These are phyloP conservation scores for Psylliodes chrysocephalus DNA, from an alignment of 2,888 invertebrate species.

Conservation along the genomic window DNA sequence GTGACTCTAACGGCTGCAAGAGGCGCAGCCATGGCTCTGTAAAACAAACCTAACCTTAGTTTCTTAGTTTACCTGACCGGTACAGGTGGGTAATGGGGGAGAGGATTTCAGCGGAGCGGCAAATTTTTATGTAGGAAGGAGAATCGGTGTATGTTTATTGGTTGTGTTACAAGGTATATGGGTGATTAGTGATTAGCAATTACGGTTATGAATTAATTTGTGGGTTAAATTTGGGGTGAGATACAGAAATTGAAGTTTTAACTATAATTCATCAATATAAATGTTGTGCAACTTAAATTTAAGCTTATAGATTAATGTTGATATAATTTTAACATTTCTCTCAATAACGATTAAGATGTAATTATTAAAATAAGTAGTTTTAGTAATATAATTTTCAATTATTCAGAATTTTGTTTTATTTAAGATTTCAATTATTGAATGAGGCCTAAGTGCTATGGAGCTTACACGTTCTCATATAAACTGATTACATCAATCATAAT, in stretches of 20 bases:
- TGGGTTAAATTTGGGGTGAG: background rate
- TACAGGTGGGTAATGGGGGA: constrained; percentile 46
- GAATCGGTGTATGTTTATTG: constrained; percentile 2
- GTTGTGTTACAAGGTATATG: constrained; percentile 18
- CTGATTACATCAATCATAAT: no score
- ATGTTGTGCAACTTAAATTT: no score
- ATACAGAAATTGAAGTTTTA: background rate
- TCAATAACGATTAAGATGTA: no score
- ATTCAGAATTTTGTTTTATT: no score
- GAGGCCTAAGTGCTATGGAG: no score
- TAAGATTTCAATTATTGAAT: no score
- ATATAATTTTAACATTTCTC: no score
- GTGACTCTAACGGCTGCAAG: constrained; percentile 5
- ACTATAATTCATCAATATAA: constrained; percentile 1
- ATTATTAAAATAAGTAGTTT: no score
- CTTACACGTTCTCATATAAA: no score
- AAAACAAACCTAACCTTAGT: constrained; percentile 49
- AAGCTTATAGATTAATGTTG: no score
- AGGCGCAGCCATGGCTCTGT: constrained; percentile 48
- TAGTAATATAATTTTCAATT: no score
- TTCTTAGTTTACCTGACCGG: constrained; percentile 45
- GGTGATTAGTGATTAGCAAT: background rate
- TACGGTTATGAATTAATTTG: background rate
- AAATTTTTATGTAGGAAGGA: constrained; percentile 11
- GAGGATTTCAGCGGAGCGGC: constrained; percentile 28